A percentile compares a stretch with the other conserved stretches of the same genome.
These are phyloP conservation scores for Macrophya annulata DNA, from an alignment of 2,888 invertebrate genomes.

Conservation along the genomic window DNA sequence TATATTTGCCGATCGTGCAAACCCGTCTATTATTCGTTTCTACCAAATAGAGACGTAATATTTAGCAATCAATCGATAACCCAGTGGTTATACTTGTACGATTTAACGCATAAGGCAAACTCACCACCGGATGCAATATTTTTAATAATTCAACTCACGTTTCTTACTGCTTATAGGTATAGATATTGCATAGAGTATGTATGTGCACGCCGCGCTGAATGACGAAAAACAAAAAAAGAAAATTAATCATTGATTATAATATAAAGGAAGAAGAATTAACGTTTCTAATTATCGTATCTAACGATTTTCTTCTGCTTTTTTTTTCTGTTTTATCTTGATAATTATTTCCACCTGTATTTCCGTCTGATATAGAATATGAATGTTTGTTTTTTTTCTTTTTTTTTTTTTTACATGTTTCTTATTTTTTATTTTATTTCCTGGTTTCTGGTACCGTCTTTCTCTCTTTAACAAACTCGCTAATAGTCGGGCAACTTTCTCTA, in stretches of 20 bases:
- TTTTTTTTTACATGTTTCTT: background rate
- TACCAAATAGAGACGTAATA: slow-evolving; percentile 18
- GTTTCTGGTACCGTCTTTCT: background rate
- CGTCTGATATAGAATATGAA: background rate
- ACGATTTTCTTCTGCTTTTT: background rate
- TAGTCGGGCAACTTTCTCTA: slow-evolving; percentile 42
- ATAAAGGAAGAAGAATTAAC: background rate
- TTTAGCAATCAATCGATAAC: slow-evolving; percentile 20
- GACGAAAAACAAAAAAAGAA: background rate
- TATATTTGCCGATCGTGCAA: slow-evolving; percentile 24
- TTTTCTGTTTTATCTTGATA: background rate
- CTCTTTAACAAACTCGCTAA: slow-evolving; percentile 16
- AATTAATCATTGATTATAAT: background rate
- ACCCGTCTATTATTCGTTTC: slow-evolving; percentile 14
- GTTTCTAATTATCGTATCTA: background rate
- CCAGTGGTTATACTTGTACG: background rate
- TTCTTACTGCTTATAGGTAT: background rate
- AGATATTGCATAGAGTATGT: background rate
- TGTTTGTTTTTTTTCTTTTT: background rate
- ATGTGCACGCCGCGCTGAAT: background rate
- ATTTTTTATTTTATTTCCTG: background rate
- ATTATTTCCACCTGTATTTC: background rate
- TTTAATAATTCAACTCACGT: slow-evolving; percentile 22
- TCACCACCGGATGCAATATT: slow-evolving; percentile 18
- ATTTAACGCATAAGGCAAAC: slow-evolving; percentile 12